Base-by-base conservation (phyloP, 2,888 invertebrate species). In the Xestia xanthographa region DNA sequence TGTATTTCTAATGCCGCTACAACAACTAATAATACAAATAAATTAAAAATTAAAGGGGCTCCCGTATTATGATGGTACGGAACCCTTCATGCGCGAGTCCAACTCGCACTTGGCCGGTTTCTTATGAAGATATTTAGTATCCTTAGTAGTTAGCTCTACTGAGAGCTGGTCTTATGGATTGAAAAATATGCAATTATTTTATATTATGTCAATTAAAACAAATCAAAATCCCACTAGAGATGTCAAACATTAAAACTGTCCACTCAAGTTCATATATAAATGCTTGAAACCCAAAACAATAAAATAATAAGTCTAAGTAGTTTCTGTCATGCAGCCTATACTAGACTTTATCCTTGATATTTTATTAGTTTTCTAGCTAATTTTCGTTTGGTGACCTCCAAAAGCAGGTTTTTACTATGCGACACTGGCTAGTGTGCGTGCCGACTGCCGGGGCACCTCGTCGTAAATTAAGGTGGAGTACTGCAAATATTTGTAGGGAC, bases 321-420 rank as follows among this genome's bases (percentile, higher is more conserved):
- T 29, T 78, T 53, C 2, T 56, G 60, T 26, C 63, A 78, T 65
- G 56, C 11, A 48, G 43, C 43, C 50, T 34, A 66, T 50, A 26
- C 12, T 65, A 78, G 26, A 78, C 65, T 79, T 50, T 79, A 63
- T 62, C 75, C 83, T 79, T 79, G 82, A 74, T 75, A 68, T 84
- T 79, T 74, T 72, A 79, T 79, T 72, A 79, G 75, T 84, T 86
- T 82, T 85, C 77, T 77, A 84, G 73, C 77, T 72, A 72, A 73
- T 71, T 73, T 83, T 72, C 38, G 68, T 62, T 56, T 60, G 48
- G 66, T 80, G 75, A 75, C 79, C 82, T 81, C 73, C 48, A 83
- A 80, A 83, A 77, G 56, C 70, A 65, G 76, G 76, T 80, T 83
- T 80, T 82, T 75, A 66, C 70, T 74, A 72, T 80, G 84, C 74